Evolutionary conservation across 2,797 vertebrate genomes (phyloP).

Genomic region (Prionace glauca): DNA sequence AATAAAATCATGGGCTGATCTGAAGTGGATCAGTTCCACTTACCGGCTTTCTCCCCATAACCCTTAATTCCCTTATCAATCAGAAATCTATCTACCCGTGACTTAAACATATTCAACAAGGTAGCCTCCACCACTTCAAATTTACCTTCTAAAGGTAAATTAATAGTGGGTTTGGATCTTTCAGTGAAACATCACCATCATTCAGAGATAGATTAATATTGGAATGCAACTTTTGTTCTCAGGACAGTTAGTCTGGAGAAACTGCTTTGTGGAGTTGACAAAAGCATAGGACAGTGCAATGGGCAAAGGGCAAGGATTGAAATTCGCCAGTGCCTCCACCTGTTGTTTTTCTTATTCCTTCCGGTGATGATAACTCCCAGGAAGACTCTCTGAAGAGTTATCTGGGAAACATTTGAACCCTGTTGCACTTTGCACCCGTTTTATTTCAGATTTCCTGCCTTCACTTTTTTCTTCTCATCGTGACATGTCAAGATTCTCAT

Average conservation of each 20-base stretch:
- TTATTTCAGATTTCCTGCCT: not conserved
- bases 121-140: no score
- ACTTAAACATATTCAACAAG: no score
- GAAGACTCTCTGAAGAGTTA: not conserved
- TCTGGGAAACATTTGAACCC: not conserved
- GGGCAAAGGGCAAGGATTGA: not conserved
- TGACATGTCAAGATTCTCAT: not conserved
- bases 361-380: not conserved
- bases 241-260: not conserved
- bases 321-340: no score
- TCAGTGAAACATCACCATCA: not conserved
- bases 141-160: not conserved
- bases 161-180: not conserved
- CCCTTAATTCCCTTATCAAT: no score
- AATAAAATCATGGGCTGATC: no score
- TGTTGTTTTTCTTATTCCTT: not conserved
- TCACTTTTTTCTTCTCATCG: not conserved
- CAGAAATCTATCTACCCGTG: no score
- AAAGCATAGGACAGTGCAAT: not conserved
- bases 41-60: no score
- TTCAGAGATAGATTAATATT: not conserved
- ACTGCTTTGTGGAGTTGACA: not conserved
- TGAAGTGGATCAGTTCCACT: no score
- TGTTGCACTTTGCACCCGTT: not conserved
- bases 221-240: not conserved